Conservation (phyloP, 2,113 vertebrate genomes). For the Empidonax alnorum region DNA sequence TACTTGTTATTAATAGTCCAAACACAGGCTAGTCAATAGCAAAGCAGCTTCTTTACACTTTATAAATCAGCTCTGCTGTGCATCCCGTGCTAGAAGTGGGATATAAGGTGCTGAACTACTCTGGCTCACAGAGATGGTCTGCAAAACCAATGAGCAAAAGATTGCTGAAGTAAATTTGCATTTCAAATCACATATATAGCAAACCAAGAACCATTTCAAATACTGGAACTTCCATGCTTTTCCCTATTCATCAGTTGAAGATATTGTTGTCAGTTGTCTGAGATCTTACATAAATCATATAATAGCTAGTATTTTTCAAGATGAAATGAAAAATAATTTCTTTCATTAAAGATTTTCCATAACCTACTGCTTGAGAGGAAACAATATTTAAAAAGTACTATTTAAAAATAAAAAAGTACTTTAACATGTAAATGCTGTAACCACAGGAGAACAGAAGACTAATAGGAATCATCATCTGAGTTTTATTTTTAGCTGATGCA, state of each 20-base stretch:
- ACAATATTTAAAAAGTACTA: not conserved
- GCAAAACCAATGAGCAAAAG: not conserved
- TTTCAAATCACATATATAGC: not conserved
- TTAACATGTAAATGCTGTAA: not conserved
- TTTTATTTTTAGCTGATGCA: not conserved
- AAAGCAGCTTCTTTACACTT: not conserved
- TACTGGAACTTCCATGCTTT: not conserved
- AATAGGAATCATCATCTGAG: not conserved
- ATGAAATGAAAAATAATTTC: not conserved
- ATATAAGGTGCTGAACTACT: not conserved
- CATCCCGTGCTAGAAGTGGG: not conserved
- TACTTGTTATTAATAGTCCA: not conserved
- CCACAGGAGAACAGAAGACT: not conserved
- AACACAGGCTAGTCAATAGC: not conserved
- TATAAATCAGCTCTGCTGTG: not conserved
- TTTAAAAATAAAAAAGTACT: not conserved
- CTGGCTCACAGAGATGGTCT: not conserved
- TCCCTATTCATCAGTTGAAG: not conserved
- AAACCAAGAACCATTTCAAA: not conserved
- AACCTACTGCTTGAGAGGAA: not conserved
- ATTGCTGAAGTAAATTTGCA: not conserved
- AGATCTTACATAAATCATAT: not conserved
- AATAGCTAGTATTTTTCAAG: not conserved
- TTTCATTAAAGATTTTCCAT: not conserved
- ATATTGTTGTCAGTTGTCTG: not conserved